Evolutionary conservation across 2,113 vertebrate genomes (phyloP).

Genomic region (Nansenia antarctica): DNA sequence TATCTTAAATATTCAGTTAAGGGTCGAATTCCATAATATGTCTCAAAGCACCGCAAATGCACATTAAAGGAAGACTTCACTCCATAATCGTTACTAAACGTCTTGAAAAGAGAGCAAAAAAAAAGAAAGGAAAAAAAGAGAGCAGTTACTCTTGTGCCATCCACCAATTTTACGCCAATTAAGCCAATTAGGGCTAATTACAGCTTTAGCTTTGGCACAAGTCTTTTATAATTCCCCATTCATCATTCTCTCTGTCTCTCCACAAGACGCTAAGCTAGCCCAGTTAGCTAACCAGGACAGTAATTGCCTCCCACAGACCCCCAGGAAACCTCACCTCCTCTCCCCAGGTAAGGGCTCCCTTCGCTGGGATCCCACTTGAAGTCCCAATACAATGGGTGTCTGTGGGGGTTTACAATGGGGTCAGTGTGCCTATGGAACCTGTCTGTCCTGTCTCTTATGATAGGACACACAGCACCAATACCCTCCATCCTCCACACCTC

Average conservation of each 20-base stretch:
- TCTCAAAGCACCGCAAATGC: no score
- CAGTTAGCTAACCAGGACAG: background rate
- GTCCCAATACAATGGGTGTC: no score
- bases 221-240: constrained; percentile 70
- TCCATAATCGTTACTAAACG: no score
- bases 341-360: background rate
- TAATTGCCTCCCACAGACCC: background rate
- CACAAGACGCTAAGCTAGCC: background rate
- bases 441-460: no score
- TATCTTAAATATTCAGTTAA: no score
- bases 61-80: no score
- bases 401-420: no score
- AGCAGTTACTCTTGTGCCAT: constrained; percentile 62
- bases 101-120: no score
- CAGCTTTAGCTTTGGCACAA: constrained; percentile 69
- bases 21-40: no score
- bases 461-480: no score
- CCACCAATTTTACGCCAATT: constrained; percentile 64
- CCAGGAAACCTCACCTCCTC: background rate
- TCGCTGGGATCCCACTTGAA: background rate
- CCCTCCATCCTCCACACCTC: no score
- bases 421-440: no score
- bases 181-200: constrained; percentile 76
- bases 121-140: constrained; percentile 30
- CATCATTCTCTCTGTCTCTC: constrained; percentile 57